These are phyloP conservation scores for Catharus fuscescens DNA, from an alignment of 2,113 vertebrate genomes.

Conservation along the genomic window DNA sequence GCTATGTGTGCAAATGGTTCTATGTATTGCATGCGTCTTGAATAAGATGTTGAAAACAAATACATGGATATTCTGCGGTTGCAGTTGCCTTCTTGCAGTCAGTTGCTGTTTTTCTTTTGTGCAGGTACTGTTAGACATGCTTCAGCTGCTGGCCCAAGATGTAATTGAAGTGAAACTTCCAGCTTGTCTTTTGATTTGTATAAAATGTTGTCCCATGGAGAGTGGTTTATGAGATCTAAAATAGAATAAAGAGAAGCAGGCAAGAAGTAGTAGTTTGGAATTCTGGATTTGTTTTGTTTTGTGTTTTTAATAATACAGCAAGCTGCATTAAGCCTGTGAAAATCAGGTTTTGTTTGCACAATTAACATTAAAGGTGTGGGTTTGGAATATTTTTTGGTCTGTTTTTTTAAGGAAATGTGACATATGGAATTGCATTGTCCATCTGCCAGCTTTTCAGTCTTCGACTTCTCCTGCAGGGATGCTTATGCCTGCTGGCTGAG, in stretches of 20 bases:
- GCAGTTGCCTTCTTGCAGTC: not conserved
- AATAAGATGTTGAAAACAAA: not conserved
- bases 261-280: not conserved
- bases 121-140: not conserved
- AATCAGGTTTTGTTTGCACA: not conserved
- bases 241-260: not conserved
- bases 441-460: not conserved
- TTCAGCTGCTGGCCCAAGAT: not conserved
- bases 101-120: not conserved
- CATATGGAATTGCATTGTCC: not conserved
- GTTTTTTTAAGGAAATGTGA: not conserved
- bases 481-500: not conserved
- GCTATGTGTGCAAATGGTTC: not conserved
- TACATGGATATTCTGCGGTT: not conserved
- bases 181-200: not conserved
- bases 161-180: not conserved
- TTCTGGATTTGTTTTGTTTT: not conserved
- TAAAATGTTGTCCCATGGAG: not conserved
- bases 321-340: not conserved
- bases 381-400: not conserved
- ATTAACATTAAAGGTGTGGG: not conserved
- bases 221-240: not conserved
- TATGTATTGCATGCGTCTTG: not conserved
- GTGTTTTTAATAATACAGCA: not conserved
- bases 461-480: not conserved